Conservation (phyloP, 2,888 invertebrate species). For the Clivina fossor region DNA sequence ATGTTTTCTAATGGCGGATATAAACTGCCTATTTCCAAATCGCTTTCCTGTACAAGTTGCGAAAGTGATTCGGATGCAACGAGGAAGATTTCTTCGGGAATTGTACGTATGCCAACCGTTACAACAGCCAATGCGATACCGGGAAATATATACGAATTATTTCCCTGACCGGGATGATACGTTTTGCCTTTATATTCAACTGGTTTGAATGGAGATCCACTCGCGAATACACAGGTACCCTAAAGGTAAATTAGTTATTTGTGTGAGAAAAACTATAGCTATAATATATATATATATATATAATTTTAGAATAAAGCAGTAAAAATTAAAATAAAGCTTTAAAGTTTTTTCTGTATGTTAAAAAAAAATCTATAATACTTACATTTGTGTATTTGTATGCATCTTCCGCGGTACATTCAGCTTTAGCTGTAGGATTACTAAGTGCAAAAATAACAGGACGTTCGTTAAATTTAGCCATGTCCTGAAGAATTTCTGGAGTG, state of each 20-base stretch:
- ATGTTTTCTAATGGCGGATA: conserved; percentile 89
- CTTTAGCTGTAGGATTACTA: conserved; percentile 97
- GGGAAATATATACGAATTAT: conserved; percentile 97
- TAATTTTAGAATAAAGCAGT: conserved; percentile 6
- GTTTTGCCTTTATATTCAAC: conserved; percentile 79
- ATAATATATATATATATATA: conserved; percentile 1
- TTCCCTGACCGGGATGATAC: conserved; percentile 93
- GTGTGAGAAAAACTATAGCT: too few species aligned
- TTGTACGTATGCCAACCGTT: conserved; percentile 83
- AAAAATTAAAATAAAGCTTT: neutral
- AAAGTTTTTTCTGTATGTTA: too few species aligned
- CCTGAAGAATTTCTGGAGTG: conserved; percentile 78
- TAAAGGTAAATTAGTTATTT: conserved; percentile 50
- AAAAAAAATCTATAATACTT: conserved; percentile 48
- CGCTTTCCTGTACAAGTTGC: conserved; percentile 74
- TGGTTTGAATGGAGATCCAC: conserved; percentile 93
- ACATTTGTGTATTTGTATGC: conserved; percentile 88
- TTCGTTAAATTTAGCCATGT: conserved; percentile 83
- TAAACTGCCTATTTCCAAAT: conserved; percentile 81
- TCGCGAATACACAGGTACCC: conserved; percentile 92
- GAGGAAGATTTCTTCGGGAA: conserved; percentile 90
- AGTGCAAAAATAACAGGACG: conserved; percentile 95
- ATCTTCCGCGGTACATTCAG: conserved; percentile 99
- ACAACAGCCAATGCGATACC: conserved; percentile 91
- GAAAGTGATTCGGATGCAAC: conserved; percentile 85